These are phyloP conservation scores for Malurus leucopterus DNA, from an alignment of 2,797 vertebrate species.

Conservation along the genomic window DNA sequence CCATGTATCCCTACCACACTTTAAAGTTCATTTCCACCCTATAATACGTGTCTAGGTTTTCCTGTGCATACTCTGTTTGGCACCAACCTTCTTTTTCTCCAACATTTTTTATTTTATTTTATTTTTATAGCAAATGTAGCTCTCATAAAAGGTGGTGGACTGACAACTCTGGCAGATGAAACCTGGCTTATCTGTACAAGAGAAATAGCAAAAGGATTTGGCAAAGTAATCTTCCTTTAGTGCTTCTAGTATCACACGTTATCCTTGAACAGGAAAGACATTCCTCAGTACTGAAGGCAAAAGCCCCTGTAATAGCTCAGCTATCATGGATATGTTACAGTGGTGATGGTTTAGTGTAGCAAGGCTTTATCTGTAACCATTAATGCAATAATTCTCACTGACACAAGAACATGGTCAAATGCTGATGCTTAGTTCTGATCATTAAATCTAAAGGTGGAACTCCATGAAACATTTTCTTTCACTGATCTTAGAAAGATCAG, in stretches of 20 bases:
- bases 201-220: background rate
- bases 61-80: background rate
- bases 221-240: background rate
- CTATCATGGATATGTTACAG: background rate
- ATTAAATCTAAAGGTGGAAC: background rate
- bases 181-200: background rate
- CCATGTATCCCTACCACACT: background rate
- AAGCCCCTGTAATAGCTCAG: background rate
- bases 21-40: constrained; percentile 17
- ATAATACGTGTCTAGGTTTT: background rate
- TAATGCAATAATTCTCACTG: background rate
- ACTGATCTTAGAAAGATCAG: background rate
- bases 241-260: background rate
- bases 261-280: background rate
- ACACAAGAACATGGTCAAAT: background rate
- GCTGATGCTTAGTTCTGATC: background rate
- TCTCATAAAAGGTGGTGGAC: background rate
- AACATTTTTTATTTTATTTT: background rate
- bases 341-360: background rate
- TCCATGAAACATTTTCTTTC: background rate
- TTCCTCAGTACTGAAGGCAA: background rate
- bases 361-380: background rate
- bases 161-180: background rate
- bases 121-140: background rate
- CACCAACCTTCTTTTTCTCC: background rate